These are phyloP conservation scores for Typhlichthys subterraneus DNA, from an alignment of 2,797 vertebrate species.

Conservation along the genomic window DNA sequence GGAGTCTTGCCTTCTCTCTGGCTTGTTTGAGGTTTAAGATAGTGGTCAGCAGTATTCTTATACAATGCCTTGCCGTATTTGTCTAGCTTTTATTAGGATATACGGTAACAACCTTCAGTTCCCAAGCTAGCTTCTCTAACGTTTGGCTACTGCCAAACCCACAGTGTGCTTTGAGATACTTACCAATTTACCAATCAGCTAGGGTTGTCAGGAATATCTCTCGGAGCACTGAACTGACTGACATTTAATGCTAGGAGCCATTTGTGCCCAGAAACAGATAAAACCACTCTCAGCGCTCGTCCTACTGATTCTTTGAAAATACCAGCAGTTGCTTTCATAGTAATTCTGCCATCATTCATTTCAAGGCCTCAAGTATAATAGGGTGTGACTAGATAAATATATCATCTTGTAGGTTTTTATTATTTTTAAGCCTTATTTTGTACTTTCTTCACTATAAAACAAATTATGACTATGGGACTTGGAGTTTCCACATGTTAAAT, in stretches of 20 bases:
- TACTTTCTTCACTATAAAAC: slow-evolving; percentile 33
- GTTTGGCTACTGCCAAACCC: slow-evolving; percentile 9
- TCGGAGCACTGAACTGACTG: slow-evolving; percentile 22
- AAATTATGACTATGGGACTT: slow-evolving; percentile 29
- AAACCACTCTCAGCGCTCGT: slow-evolving; percentile 9
- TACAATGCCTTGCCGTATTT: slow-evolving; percentile 33
- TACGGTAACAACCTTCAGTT: slow-evolving; percentile 19
- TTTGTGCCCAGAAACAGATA: slow-evolving; percentile 21
- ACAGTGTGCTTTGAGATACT: slow-evolving; percentile 18
- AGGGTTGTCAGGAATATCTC: slow-evolving; percentile 28
- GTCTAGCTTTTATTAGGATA: slow-evolving; percentile 32
- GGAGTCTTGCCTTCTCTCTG: too few species aligned
- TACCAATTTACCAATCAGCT: slow-evolving; percentile 27
- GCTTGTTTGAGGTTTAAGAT: slow-evolving; percentile 33
- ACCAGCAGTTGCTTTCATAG: slow-evolving; percentile 24
- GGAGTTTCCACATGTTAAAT: slow-evolving; percentile 20
- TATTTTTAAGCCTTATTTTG: slow-evolving; percentile 16
- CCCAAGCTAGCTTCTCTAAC: slow-evolving; percentile 4
- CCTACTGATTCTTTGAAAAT: background rate
- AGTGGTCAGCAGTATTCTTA: slow-evolving; percentile 33
- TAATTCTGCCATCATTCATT: slow-evolving; percentile 31
- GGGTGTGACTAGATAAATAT: slow-evolving; percentile 44
- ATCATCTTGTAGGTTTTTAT: slow-evolving; percentile 39
- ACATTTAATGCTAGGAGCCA: slow-evolving; percentile 27
- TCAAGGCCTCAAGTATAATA: slow-evolving; percentile 41